A percentile compares a stretch with the other conserved stretches of the same genome.
phyloP scores from a whole-genome alignment of 2,113 vertebrate genomes.

The Hemiprocne comata region DNA sequence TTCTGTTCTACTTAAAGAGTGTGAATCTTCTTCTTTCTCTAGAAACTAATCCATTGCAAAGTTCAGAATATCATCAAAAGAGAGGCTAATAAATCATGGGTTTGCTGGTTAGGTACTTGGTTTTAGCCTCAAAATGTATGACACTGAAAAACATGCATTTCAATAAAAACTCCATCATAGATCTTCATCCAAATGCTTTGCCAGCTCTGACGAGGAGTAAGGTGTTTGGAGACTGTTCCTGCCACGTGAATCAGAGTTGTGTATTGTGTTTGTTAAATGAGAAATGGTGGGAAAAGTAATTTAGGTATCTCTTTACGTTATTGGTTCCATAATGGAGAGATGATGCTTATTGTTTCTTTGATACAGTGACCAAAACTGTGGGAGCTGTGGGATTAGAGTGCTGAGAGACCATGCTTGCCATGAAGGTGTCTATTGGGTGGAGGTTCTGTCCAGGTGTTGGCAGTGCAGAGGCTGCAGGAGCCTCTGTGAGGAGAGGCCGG shows the following conservation, averaged over 20 bases:
- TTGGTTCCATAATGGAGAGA: neutral
- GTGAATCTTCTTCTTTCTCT: constrained; percentile 7
- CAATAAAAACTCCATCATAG: neutral
- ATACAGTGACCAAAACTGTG: neutral
- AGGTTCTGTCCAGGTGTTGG: too few relatives aligned
- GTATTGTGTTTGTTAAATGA: neutral
- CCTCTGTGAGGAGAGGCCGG: neutral
- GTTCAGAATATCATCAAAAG: constrained; percentile 13
- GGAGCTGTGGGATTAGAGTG: neutral
- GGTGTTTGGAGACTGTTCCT: neutral
- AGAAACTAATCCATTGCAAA: constrained; percentile 3
- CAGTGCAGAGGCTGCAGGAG: too few relatives aligned
- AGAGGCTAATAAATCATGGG: neutral
- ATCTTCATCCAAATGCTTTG: neutral
- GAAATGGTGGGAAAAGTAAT: neutral
- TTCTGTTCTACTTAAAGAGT: constrained; percentile 22
- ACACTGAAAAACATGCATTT: neutral
- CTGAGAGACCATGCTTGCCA: neutral
- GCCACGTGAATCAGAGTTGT: neutral
- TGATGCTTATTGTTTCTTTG: neutral
- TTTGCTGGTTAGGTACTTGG: constrained; percentile 17
- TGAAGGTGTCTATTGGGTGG: neutral
- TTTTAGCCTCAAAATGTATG: constrained; percentile 27
- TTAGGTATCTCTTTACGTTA: neutral
- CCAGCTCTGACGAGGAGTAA: neutral